phyloP scores from a whole-genome alignment of 2,797 vertebrate species.

The Danio jaintianensis region DNA sequence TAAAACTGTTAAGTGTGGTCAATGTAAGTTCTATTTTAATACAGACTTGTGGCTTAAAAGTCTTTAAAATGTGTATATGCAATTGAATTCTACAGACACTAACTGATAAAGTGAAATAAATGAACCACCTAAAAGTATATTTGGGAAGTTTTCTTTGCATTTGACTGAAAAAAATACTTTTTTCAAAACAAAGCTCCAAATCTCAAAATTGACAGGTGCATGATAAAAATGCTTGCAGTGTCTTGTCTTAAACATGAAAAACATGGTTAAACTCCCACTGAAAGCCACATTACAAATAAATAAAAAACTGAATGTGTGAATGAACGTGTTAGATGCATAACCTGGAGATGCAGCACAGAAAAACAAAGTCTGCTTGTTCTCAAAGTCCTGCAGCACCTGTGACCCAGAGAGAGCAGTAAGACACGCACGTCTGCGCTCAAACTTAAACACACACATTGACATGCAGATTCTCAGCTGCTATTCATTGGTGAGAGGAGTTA shows the following conservation, averaged over 20 bases:
- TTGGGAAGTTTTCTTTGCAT: too few relatives aligned
- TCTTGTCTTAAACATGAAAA: not conserved
- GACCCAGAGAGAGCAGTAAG: constrained; percentile 46
- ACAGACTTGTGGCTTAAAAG: too few relatives aligned
- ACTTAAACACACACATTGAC: constrained; percentile 21
- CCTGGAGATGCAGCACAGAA: constrained; percentile 79
- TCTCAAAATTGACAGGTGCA: too few relatives aligned
- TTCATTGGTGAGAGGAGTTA: constrained; percentile 11
- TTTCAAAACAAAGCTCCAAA: too few relatives aligned
- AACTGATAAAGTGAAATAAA: too few relatives aligned
- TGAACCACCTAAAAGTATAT: too few relatives aligned
- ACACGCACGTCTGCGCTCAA: constrained; percentile 20
- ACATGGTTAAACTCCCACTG: not conserved
- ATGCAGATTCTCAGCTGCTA: not conserved
- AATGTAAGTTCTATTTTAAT: too few relatives aligned
- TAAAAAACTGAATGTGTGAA: not conserved
- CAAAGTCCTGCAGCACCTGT: constrained; percentile 83
- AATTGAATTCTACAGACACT: too few relatives aligned
- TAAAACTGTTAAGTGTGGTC: too few relatives aligned
- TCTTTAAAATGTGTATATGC: too few relatives aligned
- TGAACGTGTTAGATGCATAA: constrained; percentile 60
- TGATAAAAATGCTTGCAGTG: too few relatives aligned
- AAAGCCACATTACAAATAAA: not conserved
- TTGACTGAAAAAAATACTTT: too few relatives aligned
- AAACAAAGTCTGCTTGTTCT: constrained; percentile 78